phyloP scores from a whole-genome alignment of 2,888 invertebrate species.

The Drosophila kuntzei region DNA sequence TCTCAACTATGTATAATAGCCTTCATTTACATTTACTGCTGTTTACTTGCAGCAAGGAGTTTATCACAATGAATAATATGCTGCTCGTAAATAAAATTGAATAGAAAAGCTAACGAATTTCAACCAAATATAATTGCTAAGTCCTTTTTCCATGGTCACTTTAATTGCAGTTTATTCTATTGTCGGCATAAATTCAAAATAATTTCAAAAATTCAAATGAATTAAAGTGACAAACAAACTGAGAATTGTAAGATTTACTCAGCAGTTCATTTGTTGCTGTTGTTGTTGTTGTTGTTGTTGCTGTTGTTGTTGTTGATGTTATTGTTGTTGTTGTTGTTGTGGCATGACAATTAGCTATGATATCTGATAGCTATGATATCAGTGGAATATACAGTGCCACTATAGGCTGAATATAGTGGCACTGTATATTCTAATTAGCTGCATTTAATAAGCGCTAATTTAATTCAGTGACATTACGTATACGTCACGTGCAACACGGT shows the following conservation, averaged over 20 bases:
- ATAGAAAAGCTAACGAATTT: not conserved
- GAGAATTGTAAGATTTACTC: not conserved
- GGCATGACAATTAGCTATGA: not conserved
- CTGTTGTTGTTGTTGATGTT: not conserved
- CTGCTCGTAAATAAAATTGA: not conserved
- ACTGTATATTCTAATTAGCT: not conserved
- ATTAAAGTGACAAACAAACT: not conserved
- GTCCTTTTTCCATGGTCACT: not conserved
- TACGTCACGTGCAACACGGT: conserved; percentile 35
- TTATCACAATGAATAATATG: not conserved
- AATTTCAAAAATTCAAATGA: not conserved
- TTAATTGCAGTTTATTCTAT: not conserved
- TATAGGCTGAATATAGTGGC: too few relatives aligned
- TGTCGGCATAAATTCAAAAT: not conserved
- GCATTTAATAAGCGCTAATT: conserved; percentile 34
- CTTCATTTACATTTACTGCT: not conserved
- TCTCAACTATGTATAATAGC: not conserved
- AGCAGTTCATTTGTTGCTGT: not conserved
- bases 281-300: not conserved
- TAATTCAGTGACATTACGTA: conserved; percentile 25
- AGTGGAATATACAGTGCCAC: too few relatives aligned
- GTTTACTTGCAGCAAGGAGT: not conserved
- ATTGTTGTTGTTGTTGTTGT: not conserved
- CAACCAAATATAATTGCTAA: not conserved
- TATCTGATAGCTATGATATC: too few relatives aligned